Evolutionary conservation across 1,140 invertebrate genomes (phyloP).

Genomic region (Drosophila leontia): DNA sequence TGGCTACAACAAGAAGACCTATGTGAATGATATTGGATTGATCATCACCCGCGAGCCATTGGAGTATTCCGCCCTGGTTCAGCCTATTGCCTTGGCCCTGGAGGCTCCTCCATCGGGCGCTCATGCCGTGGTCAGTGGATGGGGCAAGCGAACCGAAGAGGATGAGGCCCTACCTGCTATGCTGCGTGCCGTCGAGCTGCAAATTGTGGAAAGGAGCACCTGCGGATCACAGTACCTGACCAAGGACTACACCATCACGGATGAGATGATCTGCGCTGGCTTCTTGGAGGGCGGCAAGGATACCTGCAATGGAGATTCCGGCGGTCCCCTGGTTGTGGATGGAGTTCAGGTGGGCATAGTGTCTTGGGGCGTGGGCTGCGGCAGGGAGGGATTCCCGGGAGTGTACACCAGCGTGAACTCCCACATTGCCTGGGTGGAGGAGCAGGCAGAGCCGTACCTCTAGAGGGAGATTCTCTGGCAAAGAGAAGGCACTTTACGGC

Average conservation of each 20-base stretch:
- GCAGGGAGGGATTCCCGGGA: conserved; percentile 64
- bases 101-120: conserved; percentile 43
- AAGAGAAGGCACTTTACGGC: not conserved
- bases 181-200: conserved; percentile 78
- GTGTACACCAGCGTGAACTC: conserved; percentile 68
- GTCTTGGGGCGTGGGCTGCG: conserved; percentile 71
- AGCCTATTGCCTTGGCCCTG: conserved; percentile 68
- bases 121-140: conserved; percentile 84
- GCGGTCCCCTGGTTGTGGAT: conserved; percentile 63
- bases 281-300: conserved; percentile 64
- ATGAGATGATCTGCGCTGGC: conserved; percentile 91
- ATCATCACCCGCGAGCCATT: conserved; percentile 65
- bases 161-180: conserved; percentile 55
- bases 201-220: conserved; percentile 77
- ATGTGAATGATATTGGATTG: conserved; percentile 81
- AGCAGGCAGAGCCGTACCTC: conserved; percentile 61
- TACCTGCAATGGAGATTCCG: conserved; percentile 66
- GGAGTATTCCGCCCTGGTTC: conserved; percentile 45
- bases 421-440: conserved; percentile 67
- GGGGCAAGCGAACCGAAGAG: conserved; percentile 83
- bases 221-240: conserved; percentile 65
- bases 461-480: conserved; percentile 2
- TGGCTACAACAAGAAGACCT: conserved; percentile 67
- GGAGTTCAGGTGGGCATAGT: conserved; percentile 64
- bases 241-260: conserved; percentile 85